Evolutionary conservation across 2,888 invertebrate genomes (phyloP).

Genomic region (Heliconius ethilla): DNA sequence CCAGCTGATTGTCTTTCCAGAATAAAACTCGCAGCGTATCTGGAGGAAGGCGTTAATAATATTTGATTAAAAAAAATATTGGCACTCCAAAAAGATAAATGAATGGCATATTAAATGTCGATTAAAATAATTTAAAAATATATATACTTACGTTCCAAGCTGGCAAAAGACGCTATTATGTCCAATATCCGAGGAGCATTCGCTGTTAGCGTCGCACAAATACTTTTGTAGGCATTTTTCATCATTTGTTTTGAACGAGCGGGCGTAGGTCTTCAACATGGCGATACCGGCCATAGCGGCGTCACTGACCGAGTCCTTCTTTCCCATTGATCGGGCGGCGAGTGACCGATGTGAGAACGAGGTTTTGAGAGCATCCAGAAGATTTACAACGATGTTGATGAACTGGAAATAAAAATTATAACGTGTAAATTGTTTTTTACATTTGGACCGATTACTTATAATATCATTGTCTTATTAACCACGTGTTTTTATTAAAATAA

Average conservation of each 20-base stretch:
- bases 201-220: conserved; percentile 94
- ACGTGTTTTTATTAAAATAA: not conserved
- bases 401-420: conserved; percentile 82
- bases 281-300: conserved; percentile 93
- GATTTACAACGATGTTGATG: conserved; percentile 94
- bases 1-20: conserved; percentile 88
- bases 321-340: conserved; percentile 91
- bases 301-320: conserved; percentile 94
- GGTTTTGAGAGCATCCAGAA: conserved; percentile 94
- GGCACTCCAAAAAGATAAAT: not conserved
- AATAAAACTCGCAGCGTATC: conserved; percentile 93
- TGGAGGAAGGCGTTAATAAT: conserved; percentile 60
- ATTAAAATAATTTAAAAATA: not conserved
- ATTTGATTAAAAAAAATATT: not conserved
- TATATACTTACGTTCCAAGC: conserved; percentile 91
- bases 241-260: conserved; percentile 88
- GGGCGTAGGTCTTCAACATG: conserved; percentile 94
- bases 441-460: not conserved
- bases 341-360: conserved; percentile 95
- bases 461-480: not conserved
- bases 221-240: conserved; percentile 93
- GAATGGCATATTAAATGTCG: not conserved
- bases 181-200: conserved; percentile 91
- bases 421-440: not conserved
- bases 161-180: conserved; percentile 94